phyloP scores from a whole-genome alignment of 2,888 invertebrate genomes.

The Nemurella pictetii region DNA sequence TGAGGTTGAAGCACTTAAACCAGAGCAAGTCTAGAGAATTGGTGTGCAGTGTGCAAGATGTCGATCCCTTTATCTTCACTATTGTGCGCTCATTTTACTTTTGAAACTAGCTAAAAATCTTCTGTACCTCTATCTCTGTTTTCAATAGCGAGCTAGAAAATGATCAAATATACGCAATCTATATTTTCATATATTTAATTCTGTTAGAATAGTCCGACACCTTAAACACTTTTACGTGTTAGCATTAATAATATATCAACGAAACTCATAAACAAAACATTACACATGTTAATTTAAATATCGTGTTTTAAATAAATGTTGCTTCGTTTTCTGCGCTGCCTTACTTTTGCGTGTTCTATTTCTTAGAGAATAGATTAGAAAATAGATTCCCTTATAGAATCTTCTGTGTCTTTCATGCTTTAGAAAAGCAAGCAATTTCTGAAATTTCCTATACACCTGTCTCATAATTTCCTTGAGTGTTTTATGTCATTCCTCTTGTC shows the following conservation, averaged over 20 bases:
- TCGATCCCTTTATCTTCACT: not conserved
- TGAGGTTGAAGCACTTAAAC: not conserved
- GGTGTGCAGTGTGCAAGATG: slow-evolving; percentile 13
- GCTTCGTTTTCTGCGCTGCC: slow-evolving; percentile 34
- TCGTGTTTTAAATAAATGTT: slow-evolving; percentile 35
- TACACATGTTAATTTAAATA: not conserved
- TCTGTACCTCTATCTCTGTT: slow-evolving; percentile 1
- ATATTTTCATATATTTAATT: not conserved
- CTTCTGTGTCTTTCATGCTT: not conserved
- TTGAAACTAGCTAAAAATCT: not conserved
- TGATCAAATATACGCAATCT: not conserved
- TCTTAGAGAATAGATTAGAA: not conserved
- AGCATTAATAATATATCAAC: not conserved
- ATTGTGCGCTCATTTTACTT: not conserved
- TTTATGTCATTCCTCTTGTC: not conserved
- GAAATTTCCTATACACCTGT: not conserved
- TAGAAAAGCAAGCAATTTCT: slow-evolving; percentile 5
- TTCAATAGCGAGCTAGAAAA: not conserved
- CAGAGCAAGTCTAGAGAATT: not conserved
- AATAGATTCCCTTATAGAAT: not conserved
- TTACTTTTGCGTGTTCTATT: not conserved
- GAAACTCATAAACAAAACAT: not conserved
- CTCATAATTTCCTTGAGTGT: not conserved
- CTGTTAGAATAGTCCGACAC: not conserved
- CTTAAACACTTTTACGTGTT: not conserved